Conservation (phyloP, 2,888 invertebrate species). For the Pyrochroa serraticornis region DNA sequence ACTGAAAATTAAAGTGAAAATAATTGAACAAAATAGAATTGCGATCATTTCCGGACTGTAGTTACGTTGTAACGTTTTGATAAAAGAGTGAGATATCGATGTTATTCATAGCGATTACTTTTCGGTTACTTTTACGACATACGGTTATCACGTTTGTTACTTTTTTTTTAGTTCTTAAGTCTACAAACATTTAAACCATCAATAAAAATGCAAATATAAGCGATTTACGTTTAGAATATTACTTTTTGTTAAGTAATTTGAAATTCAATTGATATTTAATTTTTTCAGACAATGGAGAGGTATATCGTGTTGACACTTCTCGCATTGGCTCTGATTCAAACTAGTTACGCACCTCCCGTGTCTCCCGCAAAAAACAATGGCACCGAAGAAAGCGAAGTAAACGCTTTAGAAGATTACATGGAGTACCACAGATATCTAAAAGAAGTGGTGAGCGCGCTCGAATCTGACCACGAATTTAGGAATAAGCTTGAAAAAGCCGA, state of each 20-base stretch:
- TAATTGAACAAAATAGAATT: too few species aligned
- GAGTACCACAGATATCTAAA: slow-evolving; percentile 89
- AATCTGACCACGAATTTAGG: slow-evolving; percentile 85
- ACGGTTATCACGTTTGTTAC: too few species aligned
- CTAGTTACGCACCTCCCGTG: slow-evolving; percentile 59
- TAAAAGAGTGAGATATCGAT: too few species aligned
- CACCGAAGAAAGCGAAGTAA: slow-evolving; percentile 47
- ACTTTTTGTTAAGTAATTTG: too few species aligned
- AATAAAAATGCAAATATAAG: too few species aligned
- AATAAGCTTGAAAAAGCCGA: slow-evolving; percentile 81
- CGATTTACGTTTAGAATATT: neutral
- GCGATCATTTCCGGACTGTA: too few species aligned
- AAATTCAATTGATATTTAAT: neutral
- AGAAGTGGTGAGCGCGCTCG: slow-evolving; percentile 88
- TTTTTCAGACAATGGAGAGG: slow-evolving; percentile 17
- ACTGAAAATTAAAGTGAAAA: too few species aligned
- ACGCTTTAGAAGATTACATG: slow-evolving; percentile 61
- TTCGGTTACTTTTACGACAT: too few species aligned
- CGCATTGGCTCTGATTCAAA: slow-evolving; percentile 40
- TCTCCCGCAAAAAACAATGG: slow-evolving; percentile 49
- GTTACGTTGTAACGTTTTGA: too few species aligned
- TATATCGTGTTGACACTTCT: neutral
- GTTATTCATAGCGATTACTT: too few species aligned
- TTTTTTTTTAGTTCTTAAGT: too few species aligned
- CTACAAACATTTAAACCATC: too few species aligned